Conservation (phyloP, 2,113 vertebrate genomes). For the Erythrolamprus reginae region DNA sequence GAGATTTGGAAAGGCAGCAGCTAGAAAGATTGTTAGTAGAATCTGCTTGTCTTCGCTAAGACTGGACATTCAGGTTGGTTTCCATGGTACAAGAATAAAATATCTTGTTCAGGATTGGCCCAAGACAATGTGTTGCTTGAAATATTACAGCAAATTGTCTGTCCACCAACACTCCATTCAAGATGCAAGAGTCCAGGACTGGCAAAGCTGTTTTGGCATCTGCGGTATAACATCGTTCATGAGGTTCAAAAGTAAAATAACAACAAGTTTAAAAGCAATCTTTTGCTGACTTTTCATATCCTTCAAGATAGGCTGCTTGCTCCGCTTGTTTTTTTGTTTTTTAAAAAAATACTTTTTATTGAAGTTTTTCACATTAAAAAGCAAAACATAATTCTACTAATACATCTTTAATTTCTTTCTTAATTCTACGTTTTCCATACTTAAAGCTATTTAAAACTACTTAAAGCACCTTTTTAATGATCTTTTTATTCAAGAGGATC, state of each 20-base stretch:
- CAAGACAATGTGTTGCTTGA: not conserved
- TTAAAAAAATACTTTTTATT: too few relatives aligned
- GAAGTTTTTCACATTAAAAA: too few relatives aligned
- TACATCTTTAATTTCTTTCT: too few relatives aligned
- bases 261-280: not conserved
- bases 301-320: not conserved
- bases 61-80: not conserved
- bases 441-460: too few relatives aligned
- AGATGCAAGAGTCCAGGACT: not conserved
- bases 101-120: not conserved
- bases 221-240: not conserved
- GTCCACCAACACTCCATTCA: not conserved
- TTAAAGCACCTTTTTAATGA: too few relatives aligned
- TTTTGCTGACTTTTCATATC: not conserved
- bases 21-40: not conserved
- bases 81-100: not conserved
- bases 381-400: too few relatives aligned
- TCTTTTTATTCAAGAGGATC: too few relatives aligned
- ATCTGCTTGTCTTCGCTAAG: not conserved
- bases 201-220: not conserved
- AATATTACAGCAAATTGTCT: not conserved
- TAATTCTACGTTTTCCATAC: too few relatives aligned
- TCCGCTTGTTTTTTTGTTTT: not conserved
- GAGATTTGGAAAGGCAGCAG: slow-evolving; percentile 13
- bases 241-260: not conserved